These are phyloP conservation scores for Lampris incognitus DNA, from an alignment of 2,113 vertebrate species.

Conservation along the genomic window DNA sequence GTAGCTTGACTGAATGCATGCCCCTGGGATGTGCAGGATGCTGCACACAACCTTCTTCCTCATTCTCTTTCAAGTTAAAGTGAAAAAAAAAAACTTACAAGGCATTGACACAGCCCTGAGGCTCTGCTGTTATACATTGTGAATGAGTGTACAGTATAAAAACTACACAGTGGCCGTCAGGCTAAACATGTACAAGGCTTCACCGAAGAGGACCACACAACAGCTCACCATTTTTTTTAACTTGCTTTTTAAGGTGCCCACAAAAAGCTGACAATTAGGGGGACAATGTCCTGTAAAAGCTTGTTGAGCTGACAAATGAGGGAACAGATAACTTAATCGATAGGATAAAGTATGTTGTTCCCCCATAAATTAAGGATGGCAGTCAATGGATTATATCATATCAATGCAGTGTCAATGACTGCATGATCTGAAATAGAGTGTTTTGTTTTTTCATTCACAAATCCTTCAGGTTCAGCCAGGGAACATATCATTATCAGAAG, in stretches of 20 bases:
- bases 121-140: slow-evolving; percentile 9
- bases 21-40: slow-evolving; percentile 4
- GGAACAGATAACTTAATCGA: neutral
- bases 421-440: neutral
- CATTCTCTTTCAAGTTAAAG: slow-evolving; percentile 9
- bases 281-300: neutral
- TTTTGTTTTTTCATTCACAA: neutral
- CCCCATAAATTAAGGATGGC: slow-evolving; percentile 36
- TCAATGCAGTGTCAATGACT: neutral
- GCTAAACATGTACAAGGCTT: neutral
- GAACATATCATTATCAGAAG: neutral
- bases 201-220: neutral
- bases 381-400: slow-evolving; percentile 25
- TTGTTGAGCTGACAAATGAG: neutral
- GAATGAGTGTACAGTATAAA: neutral
- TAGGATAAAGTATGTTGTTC: neutral
- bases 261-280: slow-evolving; percentile 4
- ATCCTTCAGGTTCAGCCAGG: neutral
- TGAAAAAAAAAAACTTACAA: slow-evolving; percentile 12
- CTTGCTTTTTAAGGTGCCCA: neutral
- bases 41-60: neutral
- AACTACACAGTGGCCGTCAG: neutral
- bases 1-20: slow-evolving; percentile 8
- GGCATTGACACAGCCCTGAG: neutral
- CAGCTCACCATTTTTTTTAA: neutral